phyloP scores from a whole-genome alignment of 2,797 vertebrate genomes.

The Tarsius wallacei region DNA sequence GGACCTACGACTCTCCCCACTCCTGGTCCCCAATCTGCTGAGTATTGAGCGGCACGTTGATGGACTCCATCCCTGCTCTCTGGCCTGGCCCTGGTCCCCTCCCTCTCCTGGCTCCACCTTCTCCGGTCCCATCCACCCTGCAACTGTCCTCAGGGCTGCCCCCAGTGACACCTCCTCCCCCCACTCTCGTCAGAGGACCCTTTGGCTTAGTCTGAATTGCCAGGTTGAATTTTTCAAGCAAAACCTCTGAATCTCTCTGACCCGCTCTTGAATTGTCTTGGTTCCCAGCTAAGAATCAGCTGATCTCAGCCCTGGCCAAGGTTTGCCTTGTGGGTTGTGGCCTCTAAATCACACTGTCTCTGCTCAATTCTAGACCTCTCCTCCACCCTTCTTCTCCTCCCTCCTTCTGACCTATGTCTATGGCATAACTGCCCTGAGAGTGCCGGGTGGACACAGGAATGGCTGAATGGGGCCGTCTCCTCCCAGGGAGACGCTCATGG shows the following conservation, averaged over 20 bases:
- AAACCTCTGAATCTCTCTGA: conserved; percentile 1
- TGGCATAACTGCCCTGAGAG: background rate
- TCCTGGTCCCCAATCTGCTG: no score
- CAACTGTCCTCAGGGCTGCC: background rate
- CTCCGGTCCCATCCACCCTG: background rate
- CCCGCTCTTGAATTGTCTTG: background rate
- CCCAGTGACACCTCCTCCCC: background rate
- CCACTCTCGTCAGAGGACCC: conserved; percentile 40
- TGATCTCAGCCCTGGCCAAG: background rate
- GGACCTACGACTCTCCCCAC: background rate
- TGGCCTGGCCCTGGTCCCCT: fast-evolving
- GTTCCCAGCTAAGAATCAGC: background rate
- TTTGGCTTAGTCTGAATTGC: background rate
- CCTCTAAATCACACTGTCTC: background rate
- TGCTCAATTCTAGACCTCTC: background rate
- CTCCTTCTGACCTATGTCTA: background rate
- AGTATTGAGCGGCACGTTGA: fast-evolving
- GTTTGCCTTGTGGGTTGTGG: background rate
- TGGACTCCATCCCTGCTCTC: background rate
- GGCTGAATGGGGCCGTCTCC: no score
- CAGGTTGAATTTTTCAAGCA: conserved; percentile 62
- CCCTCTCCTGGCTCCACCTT: background rate
- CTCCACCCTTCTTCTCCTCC: background rate
- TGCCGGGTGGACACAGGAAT: background rate
- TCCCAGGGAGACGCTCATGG: background rate